Percentiles rank a stretch among this genome's conserved stretches.
Evolutionary conservation across 2,113 vertebrate species (phyloP).

Genomic region (Tyrannus savana): DNA sequence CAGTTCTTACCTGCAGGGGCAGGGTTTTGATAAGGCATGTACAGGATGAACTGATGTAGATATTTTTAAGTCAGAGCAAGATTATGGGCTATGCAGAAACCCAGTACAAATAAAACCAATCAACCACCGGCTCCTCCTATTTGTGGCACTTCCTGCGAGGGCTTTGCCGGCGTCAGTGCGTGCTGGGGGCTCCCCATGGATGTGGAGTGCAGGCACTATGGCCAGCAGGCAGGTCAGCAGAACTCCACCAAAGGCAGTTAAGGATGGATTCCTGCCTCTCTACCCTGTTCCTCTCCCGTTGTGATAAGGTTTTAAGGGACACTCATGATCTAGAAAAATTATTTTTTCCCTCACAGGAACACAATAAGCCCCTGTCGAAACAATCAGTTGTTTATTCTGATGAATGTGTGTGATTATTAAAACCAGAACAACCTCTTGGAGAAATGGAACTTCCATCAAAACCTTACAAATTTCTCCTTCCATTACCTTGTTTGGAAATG

Average conservation of each 20-base stretch:
- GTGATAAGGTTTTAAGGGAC: not conserved
- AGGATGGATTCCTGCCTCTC: not conserved
- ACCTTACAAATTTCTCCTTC: not conserved
- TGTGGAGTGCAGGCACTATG: not conserved
- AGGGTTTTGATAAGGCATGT: not conserved
- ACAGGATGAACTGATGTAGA: not conserved
- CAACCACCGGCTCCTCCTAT: not conserved
- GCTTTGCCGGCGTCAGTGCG: rapidly evolving
- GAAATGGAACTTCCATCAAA: conserved; percentile 4
- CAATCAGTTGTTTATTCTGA: not conserved
- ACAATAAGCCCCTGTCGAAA: not conserved
- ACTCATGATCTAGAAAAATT: not conserved
- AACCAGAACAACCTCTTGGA: conserved; percentile 12
- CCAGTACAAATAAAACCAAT: not conserved
- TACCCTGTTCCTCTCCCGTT: not conserved
- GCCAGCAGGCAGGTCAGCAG: not conserved
- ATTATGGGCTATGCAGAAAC: not conserved
- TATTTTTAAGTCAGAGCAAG: not conserved
- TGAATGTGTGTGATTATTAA: conserved; percentile 4
- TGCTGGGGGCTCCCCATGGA: not conserved
- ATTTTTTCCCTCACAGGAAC: not conserved
- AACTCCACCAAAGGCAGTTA: not conserved
- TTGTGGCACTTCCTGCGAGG: not conserved
- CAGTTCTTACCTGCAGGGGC: not conserved
- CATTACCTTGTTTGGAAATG: conserved; percentile 50